These are phyloP conservation scores for Grammomys dolichurus DNA, from an alignment of 2,113 vertebrate genomes.

Conservation along the genomic window DNA sequence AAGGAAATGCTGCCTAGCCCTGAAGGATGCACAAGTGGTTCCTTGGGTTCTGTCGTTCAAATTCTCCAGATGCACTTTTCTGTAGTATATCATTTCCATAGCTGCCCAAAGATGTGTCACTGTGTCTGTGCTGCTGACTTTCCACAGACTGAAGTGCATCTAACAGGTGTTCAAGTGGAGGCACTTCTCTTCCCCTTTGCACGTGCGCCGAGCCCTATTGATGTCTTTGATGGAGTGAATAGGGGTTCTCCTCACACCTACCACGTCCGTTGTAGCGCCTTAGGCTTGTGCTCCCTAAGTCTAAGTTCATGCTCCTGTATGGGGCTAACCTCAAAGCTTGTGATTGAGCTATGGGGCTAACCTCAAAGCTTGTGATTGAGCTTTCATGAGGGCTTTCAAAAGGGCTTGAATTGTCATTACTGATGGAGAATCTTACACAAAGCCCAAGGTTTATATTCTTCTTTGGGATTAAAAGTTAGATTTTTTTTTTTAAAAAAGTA, in stretches of 20 bases:
- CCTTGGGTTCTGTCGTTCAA: background rate
- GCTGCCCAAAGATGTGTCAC: background rate
- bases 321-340: background rate
- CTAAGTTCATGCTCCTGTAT: background rate
- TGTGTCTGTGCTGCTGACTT: background rate
- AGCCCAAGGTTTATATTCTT: conserved; percentile 23
- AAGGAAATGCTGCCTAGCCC: background rate
- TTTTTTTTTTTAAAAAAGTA: conserved; percentile 10
- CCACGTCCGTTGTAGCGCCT: background rate
- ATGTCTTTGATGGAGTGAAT: background rate
- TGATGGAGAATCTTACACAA: background rate
- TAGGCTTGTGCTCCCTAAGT: background rate
- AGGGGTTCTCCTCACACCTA: background rate
- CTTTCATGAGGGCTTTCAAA: background rate
- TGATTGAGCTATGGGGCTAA: background rate
- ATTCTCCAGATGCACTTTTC: background rate
- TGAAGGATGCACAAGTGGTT: background rate
- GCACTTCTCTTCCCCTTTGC: background rate
- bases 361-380: background rate
- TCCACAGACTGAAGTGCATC: background rate
- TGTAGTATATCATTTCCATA: background rate
- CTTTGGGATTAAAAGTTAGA: conserved; percentile 20
- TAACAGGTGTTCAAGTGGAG: background rate
- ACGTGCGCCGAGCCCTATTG: accelerated
- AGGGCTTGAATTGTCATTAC: conserved; percentile 14